Conservation (phyloP, 2,888 invertebrate genomes). For the Dolichopus griseipennis region DNA sequence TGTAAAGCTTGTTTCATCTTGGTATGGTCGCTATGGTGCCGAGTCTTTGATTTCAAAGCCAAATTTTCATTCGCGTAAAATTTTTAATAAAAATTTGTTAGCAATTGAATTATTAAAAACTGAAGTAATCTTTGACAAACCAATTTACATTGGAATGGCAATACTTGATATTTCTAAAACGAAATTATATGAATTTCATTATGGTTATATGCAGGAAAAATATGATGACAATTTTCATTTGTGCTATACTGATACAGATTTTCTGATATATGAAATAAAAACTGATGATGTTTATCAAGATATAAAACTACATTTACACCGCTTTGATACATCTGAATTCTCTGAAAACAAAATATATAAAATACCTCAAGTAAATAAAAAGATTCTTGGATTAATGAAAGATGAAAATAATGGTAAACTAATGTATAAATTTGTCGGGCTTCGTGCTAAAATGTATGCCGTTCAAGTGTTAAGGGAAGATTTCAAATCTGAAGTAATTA, state of each 20-base stretch:
- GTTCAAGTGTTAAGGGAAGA: slow-evolving; percentile 11
- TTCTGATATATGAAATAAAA: slow-evolving; percentile 16
- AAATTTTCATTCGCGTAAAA: slow-evolving; percentile 29
- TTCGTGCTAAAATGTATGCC: slow-evolving; percentile 19
- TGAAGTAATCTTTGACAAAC: slow-evolving; percentile 32
- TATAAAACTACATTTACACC: slow-evolving; percentile 13
- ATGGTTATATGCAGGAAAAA: slow-evolving; percentile 29
- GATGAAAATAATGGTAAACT: slow-evolving; percentile 14
- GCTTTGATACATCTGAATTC: slow-evolving; percentile 34
- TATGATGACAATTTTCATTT: slow-evolving; percentile 12
- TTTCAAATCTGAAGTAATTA: background rate
- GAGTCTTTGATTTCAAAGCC: slow-evolving; percentile 26
- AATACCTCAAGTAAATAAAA: slow-evolving; percentile 21
- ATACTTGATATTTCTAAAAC: slow-evolving; percentile 39
- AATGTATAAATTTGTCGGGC: slow-evolving; percentile 16
- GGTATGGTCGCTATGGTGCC: slow-evolving; percentile 29
- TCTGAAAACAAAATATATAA: slow-evolving; percentile 24
- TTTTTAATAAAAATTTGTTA: slow-evolving; percentile 34
- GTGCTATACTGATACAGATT: slow-evolving; percentile 20
- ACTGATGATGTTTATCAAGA: slow-evolving; percentile 17
- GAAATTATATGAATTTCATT: slow-evolving; percentile 35
- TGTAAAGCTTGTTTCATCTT: slow-evolving; percentile 39
- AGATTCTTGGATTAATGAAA: background rate
- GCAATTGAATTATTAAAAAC: slow-evolving; percentile 31
- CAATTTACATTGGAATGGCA: slow-evolving; percentile 36